Conservation (phyloP, 2,797 vertebrate species). For the Malurus splendens region DNA sequence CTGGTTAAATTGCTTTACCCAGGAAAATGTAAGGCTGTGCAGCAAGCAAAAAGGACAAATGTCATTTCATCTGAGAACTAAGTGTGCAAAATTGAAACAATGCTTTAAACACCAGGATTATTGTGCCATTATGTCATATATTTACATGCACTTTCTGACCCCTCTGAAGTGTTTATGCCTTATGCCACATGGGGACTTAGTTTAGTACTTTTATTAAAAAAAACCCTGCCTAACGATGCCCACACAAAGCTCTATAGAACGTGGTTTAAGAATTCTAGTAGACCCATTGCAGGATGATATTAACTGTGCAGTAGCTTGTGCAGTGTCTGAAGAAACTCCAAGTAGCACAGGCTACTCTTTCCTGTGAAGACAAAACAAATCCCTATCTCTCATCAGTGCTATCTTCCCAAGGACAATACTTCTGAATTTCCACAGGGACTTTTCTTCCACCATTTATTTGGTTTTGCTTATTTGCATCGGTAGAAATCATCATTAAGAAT, state of each 20-base stretch:
- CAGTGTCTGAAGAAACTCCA: neutral
- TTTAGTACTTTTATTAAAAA: neutral
- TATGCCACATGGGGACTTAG: neutral
- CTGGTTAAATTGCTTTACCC: neutral
- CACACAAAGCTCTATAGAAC: neutral
- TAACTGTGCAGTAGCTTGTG: neutral
- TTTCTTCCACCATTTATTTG: neutral
- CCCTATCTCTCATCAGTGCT: neutral
- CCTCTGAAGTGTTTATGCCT: neutral
- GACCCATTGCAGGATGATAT: neutral
- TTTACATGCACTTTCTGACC: neutral
- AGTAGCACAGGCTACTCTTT: neutral
- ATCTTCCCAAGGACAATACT: neutral
- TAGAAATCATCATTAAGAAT: neutral
- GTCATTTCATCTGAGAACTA: neutral
- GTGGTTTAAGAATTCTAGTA: neutral
- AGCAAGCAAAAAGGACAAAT: neutral
- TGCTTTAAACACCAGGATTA: neutral
- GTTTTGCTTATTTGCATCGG: neutral
- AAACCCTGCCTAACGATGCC: neutral
- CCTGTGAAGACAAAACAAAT: neutral
- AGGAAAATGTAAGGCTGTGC: neutral
- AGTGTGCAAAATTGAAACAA: neutral
- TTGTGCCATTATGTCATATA: neutral
- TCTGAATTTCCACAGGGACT: neutral